Conservation (phyloP, 2,888 invertebrate species). For the Cerceris ruficornis region DNA sequence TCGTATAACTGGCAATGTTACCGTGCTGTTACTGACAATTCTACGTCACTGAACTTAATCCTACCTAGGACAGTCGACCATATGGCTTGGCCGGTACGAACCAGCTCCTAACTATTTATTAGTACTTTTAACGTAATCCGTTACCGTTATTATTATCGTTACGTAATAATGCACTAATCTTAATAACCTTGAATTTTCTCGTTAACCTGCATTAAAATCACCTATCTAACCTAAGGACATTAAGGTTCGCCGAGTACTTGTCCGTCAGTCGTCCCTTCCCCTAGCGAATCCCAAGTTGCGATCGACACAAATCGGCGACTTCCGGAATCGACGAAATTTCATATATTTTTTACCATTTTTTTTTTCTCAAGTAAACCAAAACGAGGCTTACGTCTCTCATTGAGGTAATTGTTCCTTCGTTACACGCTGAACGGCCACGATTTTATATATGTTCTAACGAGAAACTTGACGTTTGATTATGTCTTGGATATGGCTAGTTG, state of each 20-base stretch:
- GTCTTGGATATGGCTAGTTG: slow-evolving; percentile 47
- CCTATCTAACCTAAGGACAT: slow-evolving; percentile 47
- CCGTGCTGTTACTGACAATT: slow-evolving; percentile 39
- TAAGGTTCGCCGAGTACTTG: slow-evolving; percentile 24
- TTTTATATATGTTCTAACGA: slow-evolving; percentile 1
- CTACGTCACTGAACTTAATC: slow-evolving; percentile 57
- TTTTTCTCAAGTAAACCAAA: no score
- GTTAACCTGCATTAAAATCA: slow-evolving; percentile 29
- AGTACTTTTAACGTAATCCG: slow-evolving; percentile 33
- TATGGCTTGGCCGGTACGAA: slow-evolving; percentile 37
- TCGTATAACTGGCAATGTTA: slow-evolving; percentile 16
- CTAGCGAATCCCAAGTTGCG: slow-evolving; percentile 38
- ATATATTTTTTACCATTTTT: background rate
- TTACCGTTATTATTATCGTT: slow-evolving; percentile 38
- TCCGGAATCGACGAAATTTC: background rate
- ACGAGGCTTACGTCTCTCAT: no score
- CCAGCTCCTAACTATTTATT: slow-evolving; percentile 46
- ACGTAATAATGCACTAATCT: slow-evolving; percentile 33
- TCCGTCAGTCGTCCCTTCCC: slow-evolving; percentile 26
- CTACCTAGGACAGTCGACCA: slow-evolving; percentile 58
- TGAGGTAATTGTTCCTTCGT: no score
- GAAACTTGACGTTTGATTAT: slow-evolving; percentile 33
- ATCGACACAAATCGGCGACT: background rate
- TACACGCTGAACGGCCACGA: no score
- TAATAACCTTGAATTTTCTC: slow-evolving; percentile 16